Evolutionary conservation across 2,888 invertebrate species (phyloP), one percentile per base, ranked within the genome.

Genomic region (Cataglyphis livida): DNA sequence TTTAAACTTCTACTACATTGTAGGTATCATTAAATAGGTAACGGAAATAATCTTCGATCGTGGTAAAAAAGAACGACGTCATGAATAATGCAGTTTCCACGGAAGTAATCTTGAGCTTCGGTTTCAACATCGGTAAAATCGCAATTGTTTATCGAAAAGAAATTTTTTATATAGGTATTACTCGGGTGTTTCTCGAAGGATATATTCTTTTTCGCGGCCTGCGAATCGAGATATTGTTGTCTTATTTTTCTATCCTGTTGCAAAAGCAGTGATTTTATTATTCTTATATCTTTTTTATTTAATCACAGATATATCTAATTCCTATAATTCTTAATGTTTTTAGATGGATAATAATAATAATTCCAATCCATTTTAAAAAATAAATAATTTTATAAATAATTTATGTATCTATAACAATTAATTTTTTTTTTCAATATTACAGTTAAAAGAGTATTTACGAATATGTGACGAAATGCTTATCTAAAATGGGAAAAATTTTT

Each of bases 21-120:
- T 21, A 41, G 41, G 21, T 71, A 71, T 25, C 59, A 59, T 79
- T 68, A 78, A 78, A 78, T 41, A 76, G 12, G 70, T 76, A 57
- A 76, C 38, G 21, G 73, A 73, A 59, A 79, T 79, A 79, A 79
- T 79, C 59, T 79, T 57, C 32, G 25, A 28, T 2, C 32, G 21
- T 15, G 18, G 12, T 18, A 35, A 44, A 62, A 78, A 21, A 44
- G 54, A 5, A 21, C 12, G 21, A 0, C 21, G 25, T 71, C 35
- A 25, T 79, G 44, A 79, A 71, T 79, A 79, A 79, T 73, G 44
- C 18, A 73, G 18, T 35, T 18, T 59, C 44, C 32, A 59, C 41
- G 9, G 44, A 71, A 21, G 44, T 71, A 73, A 79, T 73, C 59
- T 71, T 54, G n/a, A 38, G 62, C 28, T 54, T 48, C 18, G 44